Conservation (phyloP, 2,113 vertebrate genomes). For the Clarias magur region DNA sequence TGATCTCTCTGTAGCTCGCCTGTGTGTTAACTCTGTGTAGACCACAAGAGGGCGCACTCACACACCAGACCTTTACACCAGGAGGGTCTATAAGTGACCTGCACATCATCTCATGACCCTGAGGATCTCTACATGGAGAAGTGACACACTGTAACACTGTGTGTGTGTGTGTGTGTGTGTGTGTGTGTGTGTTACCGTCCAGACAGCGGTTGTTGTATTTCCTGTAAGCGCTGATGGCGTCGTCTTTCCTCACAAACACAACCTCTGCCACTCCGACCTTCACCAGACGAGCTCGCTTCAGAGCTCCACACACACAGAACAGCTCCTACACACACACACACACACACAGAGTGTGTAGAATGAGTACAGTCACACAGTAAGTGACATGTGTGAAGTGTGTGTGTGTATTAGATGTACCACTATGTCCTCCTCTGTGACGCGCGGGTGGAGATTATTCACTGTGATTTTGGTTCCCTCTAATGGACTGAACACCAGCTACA, state of each 20-base stretch:
- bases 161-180: background rate
- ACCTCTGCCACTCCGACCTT: slow-evolving; percentile 95
- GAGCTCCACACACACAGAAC: slow-evolving; percentile 95
- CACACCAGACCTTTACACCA: too few species aligned
- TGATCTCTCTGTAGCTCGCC: too few species aligned
- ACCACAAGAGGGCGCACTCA: too few species aligned
- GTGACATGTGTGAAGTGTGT: background rate
- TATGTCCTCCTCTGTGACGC: slow-evolving; percentile 97
- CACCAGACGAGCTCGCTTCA: slow-evolving; percentile 90
- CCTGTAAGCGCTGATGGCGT: slow-evolving; percentile 93
- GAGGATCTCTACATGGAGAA: too few species aligned
- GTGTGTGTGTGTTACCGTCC: slow-evolving; percentile 79
- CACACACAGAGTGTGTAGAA: background rate
- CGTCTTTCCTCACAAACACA: slow-evolving; percentile 96
- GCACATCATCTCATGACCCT: too few species aligned
- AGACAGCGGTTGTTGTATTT: slow-evolving; percentile 98
- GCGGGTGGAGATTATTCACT: slow-evolving; percentile 93
- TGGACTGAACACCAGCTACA: slow-evolving; percentile 85
- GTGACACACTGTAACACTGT: too few species aligned
- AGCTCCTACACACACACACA: slow-evolving; percentile 78
- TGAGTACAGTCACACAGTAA: background rate
- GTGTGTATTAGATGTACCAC: slow-evolving; percentile 79
- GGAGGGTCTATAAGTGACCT: too few species aligned
- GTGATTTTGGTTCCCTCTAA: slow-evolving; percentile 98
- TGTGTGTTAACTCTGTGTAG: too few species aligned